Evolutionary conservation across 1,140 invertebrate genomes (phyloP).

Genomic region (Popillia japonica): DNA sequence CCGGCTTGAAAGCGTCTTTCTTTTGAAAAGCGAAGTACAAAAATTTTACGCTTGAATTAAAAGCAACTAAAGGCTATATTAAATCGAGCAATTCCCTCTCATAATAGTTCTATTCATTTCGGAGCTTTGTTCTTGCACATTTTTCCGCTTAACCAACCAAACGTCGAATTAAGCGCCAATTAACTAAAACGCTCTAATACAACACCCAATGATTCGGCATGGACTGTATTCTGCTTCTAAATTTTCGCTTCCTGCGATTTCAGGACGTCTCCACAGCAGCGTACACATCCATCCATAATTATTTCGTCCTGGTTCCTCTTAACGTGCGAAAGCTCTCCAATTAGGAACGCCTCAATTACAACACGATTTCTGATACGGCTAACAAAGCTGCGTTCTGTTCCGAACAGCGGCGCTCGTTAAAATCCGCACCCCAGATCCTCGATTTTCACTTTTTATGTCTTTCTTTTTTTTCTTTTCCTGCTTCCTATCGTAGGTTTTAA

Average conservation of each 20-base stretch:
- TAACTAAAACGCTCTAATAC: neutral
- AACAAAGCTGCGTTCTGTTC: neutral
- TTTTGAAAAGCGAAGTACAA: too few species aligned
- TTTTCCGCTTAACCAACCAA: neutral
- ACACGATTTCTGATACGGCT: neutral
- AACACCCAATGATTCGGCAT: neutral
- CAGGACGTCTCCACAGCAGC: neutral
- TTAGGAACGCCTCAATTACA: conserved; percentile 10
- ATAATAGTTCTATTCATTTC: too few species aligned
- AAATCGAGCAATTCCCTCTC: too few species aligned
- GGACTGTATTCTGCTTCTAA: neutral
- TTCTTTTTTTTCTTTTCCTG: neutral
- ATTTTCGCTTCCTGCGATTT: neutral
- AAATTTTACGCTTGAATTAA: too few species aligned
- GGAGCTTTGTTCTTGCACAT: neutral
- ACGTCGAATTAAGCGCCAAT: neutral
- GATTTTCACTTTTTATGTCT: neutral
- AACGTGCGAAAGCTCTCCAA: conserved; percentile 4
- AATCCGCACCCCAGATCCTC: neutral
- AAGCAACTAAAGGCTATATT: too few species aligned
- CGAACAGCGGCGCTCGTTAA: neutral
- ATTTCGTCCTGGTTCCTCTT: neutral
- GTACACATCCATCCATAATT: conserved; percentile 1
- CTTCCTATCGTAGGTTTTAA: neutral
- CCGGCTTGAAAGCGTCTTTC: too few species aligned